Conservation (phyloP, 2,113 vertebrate genomes). For the Gila orcuttii region DNA sequence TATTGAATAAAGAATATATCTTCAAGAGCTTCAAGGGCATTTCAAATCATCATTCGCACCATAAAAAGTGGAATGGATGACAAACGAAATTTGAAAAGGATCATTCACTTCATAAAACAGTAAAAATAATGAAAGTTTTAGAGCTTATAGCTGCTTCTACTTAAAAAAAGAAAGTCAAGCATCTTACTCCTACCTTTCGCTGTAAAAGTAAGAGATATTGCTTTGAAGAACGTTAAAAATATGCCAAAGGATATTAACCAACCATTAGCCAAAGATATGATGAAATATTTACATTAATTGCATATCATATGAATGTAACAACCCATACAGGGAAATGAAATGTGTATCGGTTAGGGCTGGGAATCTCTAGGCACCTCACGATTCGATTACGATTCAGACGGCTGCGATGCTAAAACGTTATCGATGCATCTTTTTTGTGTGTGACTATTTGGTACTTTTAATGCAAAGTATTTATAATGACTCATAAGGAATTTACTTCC, state of each 20-base stretch:
- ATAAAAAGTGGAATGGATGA: neutral
- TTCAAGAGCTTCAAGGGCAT: conserved; percentile 28
- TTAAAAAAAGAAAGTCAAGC: neutral
- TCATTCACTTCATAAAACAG: neutral
- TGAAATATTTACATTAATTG: conserved; percentile 4
- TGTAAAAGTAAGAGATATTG: neutral
- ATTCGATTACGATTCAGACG: no score
- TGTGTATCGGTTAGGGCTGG: neutral
- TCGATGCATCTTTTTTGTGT: no score
- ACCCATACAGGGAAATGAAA: neutral
- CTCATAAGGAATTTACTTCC: no score
- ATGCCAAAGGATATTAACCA: neutral
- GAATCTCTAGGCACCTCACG: no score
- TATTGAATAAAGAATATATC: neutral
- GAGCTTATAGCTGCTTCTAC: neutral
- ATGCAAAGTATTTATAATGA: no score
- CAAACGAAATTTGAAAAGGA: conserved; percentile 12
- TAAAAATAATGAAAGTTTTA: neutral
- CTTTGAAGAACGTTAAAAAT: neutral
- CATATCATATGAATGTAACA: conserved; percentile 5
- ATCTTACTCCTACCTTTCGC: neutral
- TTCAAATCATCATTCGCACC: neutral
- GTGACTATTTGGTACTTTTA: no score
- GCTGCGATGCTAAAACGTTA: no score
- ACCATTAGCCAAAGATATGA: neutral